Evolutionary conservation across 2,888 invertebrate species (phyloP).

Genomic region (Argynnis bischoffii): DNA sequence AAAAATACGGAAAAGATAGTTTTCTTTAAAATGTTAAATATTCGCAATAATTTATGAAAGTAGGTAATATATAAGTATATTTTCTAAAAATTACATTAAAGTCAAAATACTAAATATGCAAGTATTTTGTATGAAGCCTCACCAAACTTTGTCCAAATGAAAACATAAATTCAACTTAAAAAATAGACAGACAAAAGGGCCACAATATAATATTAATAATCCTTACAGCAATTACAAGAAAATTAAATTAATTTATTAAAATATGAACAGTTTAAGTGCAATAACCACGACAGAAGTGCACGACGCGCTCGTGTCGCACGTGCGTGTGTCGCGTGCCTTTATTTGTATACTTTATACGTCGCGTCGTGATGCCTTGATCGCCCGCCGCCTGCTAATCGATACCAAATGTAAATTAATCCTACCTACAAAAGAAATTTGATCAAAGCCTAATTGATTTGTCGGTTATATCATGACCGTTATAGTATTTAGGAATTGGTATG

Average conservation of each 20-base stretch:
- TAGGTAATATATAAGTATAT: too few relatives aligned
- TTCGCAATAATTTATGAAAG: too few relatives aligned
- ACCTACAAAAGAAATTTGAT: constrained; percentile 29
- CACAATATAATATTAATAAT: constrained; percentile 1
- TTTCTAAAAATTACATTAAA: too few relatives aligned
- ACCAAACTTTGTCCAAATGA: background rate
- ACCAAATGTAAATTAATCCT: constrained; percentile 42
- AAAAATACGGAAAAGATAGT: too few relatives aligned
- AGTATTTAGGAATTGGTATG: too few relatives aligned
- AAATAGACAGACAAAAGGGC: background rate
- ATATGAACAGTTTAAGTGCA: constrained; percentile 24
- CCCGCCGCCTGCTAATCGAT: constrained; percentile 46
- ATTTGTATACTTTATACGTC: constrained; percentile 43
- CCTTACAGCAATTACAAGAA: constrained; percentile 8
- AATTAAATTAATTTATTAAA: constrained; percentile 27
- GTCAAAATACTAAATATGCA: too few relatives aligned
- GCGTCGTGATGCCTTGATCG: constrained; percentile 39
- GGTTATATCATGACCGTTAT: constrained; percentile 1
- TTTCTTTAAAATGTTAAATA: too few relatives aligned
- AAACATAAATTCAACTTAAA: background rate
- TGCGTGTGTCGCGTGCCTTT: constrained; percentile 63
- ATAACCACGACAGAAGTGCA: constrained; percentile 61
- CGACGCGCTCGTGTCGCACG: constrained; percentile 59
- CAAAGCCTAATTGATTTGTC: constrained; percentile 34
- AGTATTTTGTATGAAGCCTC: too few relatives aligned